Conservation (phyloP, 2,113 vertebrate species). For the Myotis lucifugus region DNA sequence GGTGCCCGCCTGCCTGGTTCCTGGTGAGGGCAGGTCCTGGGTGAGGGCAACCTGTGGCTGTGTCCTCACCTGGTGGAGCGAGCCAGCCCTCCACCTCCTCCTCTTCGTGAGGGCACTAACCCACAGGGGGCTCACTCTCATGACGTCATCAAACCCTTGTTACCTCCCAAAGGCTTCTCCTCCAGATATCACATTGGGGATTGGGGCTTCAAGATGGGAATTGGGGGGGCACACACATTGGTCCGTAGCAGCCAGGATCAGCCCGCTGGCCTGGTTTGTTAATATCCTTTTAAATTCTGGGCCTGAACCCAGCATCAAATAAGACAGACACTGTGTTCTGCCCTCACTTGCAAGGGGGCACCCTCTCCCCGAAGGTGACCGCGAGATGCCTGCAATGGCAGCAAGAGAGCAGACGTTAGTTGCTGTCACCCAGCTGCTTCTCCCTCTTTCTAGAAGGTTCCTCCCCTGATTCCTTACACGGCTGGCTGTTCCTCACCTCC, state of each 20-base stretch:
- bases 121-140: too few relatives aligned
- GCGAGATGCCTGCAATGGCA: neutral
- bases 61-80: neutral
- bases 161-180: neutral
- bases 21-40: too few relatives aligned
- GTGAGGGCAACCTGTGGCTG: neutral
- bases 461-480: too few relatives aligned
- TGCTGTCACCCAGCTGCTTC: neutral
- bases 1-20: too few relatives aligned
- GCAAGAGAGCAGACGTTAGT: neutral
- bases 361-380: fast-evolving
- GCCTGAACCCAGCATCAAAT: neutral
- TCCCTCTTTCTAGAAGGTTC: neutral
- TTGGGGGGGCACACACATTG: neutral
- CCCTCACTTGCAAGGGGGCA: fast-evolving
- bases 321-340: fast-evolving
- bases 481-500: neutral
- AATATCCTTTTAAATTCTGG: fast-evolving
- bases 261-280: fast-evolving
- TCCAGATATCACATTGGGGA: neutral
- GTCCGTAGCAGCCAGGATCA: neutral
- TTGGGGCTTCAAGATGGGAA: neutral
- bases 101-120: neutral
- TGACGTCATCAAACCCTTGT: neutral
- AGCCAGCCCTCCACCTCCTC: neutral